phyloP scores from a whole-genome alignment of 1,140 invertebrate species.

The Calephelis nemesis region DNA sequence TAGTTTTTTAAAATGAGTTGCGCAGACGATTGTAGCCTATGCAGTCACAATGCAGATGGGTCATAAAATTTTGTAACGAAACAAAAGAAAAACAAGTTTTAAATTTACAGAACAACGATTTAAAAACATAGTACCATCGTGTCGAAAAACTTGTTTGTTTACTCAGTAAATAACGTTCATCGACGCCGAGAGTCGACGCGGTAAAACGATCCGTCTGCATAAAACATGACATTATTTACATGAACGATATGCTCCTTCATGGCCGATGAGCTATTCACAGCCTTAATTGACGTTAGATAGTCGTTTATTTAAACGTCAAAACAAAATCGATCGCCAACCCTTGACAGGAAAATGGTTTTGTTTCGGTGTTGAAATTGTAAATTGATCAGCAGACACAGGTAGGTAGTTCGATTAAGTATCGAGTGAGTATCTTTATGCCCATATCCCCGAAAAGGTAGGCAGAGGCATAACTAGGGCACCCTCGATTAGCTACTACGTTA shows the following conservation, averaged over 20 bases:
- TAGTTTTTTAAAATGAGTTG: no score
- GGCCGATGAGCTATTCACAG: conserved; percentile 10
- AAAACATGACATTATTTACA: conserved; percentile 12
- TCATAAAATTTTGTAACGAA: not conserved
- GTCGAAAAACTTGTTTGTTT: conserved; percentile 18
- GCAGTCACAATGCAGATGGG: no score
- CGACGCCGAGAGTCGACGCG: conserved; percentile 11
- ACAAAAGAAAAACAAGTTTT: not conserved
- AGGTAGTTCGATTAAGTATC: no score
- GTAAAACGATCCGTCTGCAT: conserved; percentile 14
- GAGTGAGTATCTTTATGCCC: no score
- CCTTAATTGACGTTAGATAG: conserved; percentile 9
- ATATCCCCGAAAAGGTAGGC: no score
- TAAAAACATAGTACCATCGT: conserved; percentile 15
- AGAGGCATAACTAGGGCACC: no score
- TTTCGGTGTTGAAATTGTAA: no score
- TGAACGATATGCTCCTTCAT: conserved; percentile 9
- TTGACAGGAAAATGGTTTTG: not conserved
- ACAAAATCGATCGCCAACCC: not conserved
- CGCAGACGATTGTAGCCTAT: no score
- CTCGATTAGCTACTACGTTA: no score
- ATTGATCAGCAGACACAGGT: no score
- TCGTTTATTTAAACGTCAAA: conserved; percentile 12
- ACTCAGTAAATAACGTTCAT: conserved; percentile 14
- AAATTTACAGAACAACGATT: conserved; percentile 9